These are phyloP conservation scores for Drosophila koepferae DNA, from an alignment of 2,888 invertebrate species.

Conservation along the genomic window DNA sequence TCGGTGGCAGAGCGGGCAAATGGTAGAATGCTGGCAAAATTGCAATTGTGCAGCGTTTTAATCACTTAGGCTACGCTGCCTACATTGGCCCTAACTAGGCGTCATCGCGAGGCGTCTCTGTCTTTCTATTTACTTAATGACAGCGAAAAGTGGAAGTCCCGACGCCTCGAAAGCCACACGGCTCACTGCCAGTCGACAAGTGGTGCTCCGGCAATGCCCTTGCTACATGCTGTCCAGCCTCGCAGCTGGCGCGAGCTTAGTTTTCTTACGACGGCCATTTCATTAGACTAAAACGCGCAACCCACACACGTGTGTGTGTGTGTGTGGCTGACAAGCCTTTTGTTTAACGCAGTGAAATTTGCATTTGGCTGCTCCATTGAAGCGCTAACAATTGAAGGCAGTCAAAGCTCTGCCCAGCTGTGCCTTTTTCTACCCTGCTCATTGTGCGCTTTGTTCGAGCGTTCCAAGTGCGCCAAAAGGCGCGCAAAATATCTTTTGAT, in stretches of 20 bases:
- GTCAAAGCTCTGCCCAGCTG: constrained; percentile 67
- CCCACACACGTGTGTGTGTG: constrained; percentile 37
- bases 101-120: constrained; percentile 24
- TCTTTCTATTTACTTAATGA: constrained; percentile 81
- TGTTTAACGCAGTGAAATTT: constrained; percentile 72
- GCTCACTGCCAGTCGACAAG: constrained; percentile 67
- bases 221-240: constrained; percentile 26
- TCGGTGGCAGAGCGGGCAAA: constrained; percentile 1
- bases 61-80: constrained; percentile 79
- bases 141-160: constrained; percentile 76
- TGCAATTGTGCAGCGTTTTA: constrained; percentile 79
- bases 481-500: constrained; percentile 78
- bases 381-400: constrained; percentile 72
- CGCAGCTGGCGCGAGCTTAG: constrained; percentile 22
- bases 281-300: constrained; percentile 73
- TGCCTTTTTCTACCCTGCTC: constrained; percentile 62
- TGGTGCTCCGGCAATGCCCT: constrained; percentile 49
- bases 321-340: constrained; percentile 38
- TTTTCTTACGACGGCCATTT: constrained; percentile 41
- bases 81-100: constrained; percentile 75
- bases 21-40: constrained; percentile 50
- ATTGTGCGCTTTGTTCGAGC: constrained; percentile 66
- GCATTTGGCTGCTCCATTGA: constrained; percentile 73
- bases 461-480: constrained; percentile 68
- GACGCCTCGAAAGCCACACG: constrained; percentile 58